Evolutionary conservation across 1,140 invertebrate genomes (phyloP).

Genomic region (Laodelphax striatellus): DNA sequence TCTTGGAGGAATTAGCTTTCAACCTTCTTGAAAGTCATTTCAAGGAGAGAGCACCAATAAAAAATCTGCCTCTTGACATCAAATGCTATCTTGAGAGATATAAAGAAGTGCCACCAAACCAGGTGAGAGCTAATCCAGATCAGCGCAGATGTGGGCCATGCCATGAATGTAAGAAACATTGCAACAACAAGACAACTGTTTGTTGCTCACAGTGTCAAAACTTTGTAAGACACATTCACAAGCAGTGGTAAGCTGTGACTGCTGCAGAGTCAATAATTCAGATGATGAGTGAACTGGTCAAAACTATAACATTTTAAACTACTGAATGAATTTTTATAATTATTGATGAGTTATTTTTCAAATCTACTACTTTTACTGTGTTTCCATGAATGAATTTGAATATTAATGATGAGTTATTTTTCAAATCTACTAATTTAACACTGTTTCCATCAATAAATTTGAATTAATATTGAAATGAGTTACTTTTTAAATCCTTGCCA

Average conservation of each 20-base stretch:
- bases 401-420: too few relatives aligned
- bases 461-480: too few relatives aligned
- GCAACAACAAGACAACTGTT: background rate
- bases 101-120: background rate
- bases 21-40: background rate
- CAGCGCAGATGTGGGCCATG: background rate
- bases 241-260: background rate
- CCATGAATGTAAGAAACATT: background rate
- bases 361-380: too few relatives aligned
- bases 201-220: background rate
- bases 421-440: too few relatives aligned
- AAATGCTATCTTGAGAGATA: background rate
- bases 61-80: slow-evolving; percentile 1
- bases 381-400: too few relatives aligned
- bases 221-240: background rate
- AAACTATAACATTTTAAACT: too few relatives aligned
- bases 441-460: too few relatives aligned
- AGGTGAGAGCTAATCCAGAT: background rate
- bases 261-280: background rate
- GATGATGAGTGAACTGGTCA: background rate
- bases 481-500: too few relatives aligned
- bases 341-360: too few relatives aligned
- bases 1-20: background rate
- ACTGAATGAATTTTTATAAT: too few relatives aligned
- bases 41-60: background rate